phyloP scores from a whole-genome alignment of 2,888 invertebrate species.

The Unio delphinus region DNA sequence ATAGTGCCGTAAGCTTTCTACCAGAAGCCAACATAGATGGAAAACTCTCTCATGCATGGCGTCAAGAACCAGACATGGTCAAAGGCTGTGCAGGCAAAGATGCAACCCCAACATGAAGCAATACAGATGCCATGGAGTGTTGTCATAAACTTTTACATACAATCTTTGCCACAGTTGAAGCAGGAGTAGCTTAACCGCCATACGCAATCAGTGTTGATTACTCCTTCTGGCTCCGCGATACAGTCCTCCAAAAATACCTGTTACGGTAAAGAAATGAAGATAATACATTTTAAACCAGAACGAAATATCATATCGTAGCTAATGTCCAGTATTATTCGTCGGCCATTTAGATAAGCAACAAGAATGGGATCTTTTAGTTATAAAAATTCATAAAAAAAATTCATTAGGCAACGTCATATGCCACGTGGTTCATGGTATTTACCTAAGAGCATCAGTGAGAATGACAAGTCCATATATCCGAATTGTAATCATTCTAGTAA shows the following conservation, averaged over 20 bases:
- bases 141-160: conserved; percentile 80
- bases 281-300: no score
- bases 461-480: no score
- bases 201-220: conserved; percentile 76
- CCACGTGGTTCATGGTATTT: no score
- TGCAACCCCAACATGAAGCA: conserved; percentile 75
- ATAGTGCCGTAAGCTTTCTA: conserved; percentile 68
- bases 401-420: no score
- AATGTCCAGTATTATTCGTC: no score
- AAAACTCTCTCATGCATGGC: conserved; percentile 78
- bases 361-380: no score
- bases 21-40: conserved; percentile 73
- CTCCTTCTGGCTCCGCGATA: conserved; percentile 41
- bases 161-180: conserved; percentile 78
- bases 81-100: conserved; percentile 73
- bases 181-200: conserved; percentile 78
- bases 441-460: no score
- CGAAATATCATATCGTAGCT: no score
- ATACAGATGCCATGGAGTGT: conserved; percentile 79
- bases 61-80: conserved; percentile 81
- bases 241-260: conserved; percentile 73
- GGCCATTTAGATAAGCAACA: no score
- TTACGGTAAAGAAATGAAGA: background rate
- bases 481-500: no score
- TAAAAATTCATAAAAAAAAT: no score